A percentile compares a stretch with the other conserved stretches of the same genome.
phyloP scores from a whole-genome alignment of 2,888 invertebrate genomes.

The Galerucella nymphaeae region DNA sequence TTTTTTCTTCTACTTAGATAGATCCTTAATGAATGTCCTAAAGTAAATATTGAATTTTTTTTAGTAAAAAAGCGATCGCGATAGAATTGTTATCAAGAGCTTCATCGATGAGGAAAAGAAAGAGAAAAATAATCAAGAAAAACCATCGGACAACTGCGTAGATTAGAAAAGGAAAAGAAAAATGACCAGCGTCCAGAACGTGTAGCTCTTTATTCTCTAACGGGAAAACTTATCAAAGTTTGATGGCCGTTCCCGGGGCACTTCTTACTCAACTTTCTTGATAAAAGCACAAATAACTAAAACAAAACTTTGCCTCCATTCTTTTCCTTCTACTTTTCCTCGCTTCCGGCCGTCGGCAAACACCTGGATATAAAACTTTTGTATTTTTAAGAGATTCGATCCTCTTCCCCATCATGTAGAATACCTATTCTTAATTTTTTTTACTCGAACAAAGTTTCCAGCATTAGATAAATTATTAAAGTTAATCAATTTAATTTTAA shows the following conservation, averaged over 20 bases:
- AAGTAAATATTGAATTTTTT: conserved; percentile 27
- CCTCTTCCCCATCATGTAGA: conserved; percentile 26
- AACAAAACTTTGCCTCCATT: conserved; percentile 56
- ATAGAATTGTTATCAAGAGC: not conserved
- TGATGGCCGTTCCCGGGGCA: conserved; percentile 62
- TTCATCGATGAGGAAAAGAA: conserved; percentile 45
- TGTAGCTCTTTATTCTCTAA: conserved; percentile 58
- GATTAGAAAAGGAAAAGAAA: conserved; percentile 68
- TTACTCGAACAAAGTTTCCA: not conserved
- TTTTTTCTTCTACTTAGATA: no score
- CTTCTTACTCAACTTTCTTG: conserved; percentile 62
- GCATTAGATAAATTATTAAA: not conserved
- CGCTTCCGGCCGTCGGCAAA: conserved; percentile 54
- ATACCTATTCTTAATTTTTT: conserved; percentile 6
- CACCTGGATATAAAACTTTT: conserved; percentile 56
- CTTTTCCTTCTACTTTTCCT: conserved; percentile 37
- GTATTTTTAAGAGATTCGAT: conserved; percentile 47
- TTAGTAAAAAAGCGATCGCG: conserved; percentile 10
- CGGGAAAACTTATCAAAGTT: conserved; percentile 66
- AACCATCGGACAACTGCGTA: conserved; percentile 59
- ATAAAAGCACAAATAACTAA: conserved; percentile 64
- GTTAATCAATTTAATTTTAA: no score
- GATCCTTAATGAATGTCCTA: conserved; percentile 15
- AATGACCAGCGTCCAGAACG: conserved; percentile 65
- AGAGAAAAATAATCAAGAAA: conserved; percentile 50